Base-by-base conservation (phyloP, 1,140 invertebrate species). In the Drosophila murphyi region DNA sequence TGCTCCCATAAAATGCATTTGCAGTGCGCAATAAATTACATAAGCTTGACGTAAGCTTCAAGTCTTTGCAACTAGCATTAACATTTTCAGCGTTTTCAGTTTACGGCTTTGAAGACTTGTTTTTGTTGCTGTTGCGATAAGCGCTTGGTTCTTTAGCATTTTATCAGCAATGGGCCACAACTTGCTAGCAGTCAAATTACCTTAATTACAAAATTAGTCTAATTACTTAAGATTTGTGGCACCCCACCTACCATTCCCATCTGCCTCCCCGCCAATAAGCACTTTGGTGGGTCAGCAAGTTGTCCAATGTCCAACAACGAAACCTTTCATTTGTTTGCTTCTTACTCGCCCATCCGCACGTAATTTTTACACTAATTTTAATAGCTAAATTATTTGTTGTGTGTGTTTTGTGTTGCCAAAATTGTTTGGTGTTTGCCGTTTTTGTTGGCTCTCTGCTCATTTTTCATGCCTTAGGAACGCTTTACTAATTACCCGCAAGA, bases 171-270 rank as follows among this genome's bases (percentile, higher is more conserved):
- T 39, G 54, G 39, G 74, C 65, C 69, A 52, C 59, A 62, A 62
- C 56, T 65, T 45, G 65, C 45, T 61, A 60, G 39, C 57, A 63
- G 34, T 75, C 71, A 78, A 80, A 80, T 78, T 75, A 78, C 67
- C 71, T 78, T 82, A 82, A 82, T 82, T 80, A 80, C 67, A 68
- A 81, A 81, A 81, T 81, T 81, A 81, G 78, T 79, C 76, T 76
- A 81, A 81, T 81, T 78, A 78, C 72, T 78, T 75, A 76, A 75
- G 76, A 78, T 80, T 78, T 78, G 67, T 61, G 54, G 41, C 6
- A 31, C 31, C 4, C 12, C 7, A 31, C 31, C 7, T 8, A 4
- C 47, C 35, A 35, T n/a, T 8, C 28, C 31, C 20, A 3, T 8
- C n/a, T 34, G 10, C 32, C 20, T 20, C 20, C 20, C 20, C 43